Conservation (phyloP, 2,888 invertebrate genomes). For the Dasysyrphus tricinctus region DNA sequence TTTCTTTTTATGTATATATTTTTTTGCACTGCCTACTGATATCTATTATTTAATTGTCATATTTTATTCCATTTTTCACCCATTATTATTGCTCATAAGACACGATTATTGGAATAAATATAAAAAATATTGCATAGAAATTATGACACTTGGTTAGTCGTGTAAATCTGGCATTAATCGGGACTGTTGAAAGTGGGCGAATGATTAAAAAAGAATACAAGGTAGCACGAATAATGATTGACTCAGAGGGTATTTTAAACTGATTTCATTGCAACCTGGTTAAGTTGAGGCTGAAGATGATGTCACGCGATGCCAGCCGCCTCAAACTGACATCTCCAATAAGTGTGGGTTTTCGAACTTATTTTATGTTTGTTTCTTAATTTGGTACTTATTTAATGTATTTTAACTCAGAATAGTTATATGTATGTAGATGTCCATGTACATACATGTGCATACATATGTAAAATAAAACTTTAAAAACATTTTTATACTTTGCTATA, state of each 20-base stretch:
- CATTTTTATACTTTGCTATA: too few species aligned
- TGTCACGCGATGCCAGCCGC: slow-evolving; percentile 61
- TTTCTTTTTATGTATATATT: too few species aligned
- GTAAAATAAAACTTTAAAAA: too few species aligned
- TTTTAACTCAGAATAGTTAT: not conserved
- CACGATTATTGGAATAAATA: not conserved
- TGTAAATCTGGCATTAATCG: slow-evolving; percentile 1
- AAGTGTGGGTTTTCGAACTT: slow-evolving; percentile 40
- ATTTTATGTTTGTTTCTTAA: slow-evolving; percentile 20
- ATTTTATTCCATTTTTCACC: too few species aligned
- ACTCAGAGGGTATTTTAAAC: slow-evolving; percentile 64
- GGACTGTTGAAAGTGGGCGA: slow-evolving; percentile 62
- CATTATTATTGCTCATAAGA: too few species aligned
- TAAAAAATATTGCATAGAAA: not conserved
- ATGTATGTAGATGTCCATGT: not conserved
- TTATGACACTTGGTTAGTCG: not conserved
- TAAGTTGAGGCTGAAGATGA: slow-evolving; percentile 42
- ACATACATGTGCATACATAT: too few species aligned
- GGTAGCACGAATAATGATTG: slow-evolving; percentile 51
- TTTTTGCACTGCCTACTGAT: too few species aligned
- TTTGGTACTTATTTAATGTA: not conserved
- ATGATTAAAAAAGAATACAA: slow-evolving; percentile 46
- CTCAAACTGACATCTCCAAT: not conserved
- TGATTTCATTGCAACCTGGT: slow-evolving; percentile 60
- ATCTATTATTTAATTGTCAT: too few species aligned